phyloP scores from a whole-genome alignment of 2,888 invertebrate species.

The Hypselothyrea guttata region DNA sequence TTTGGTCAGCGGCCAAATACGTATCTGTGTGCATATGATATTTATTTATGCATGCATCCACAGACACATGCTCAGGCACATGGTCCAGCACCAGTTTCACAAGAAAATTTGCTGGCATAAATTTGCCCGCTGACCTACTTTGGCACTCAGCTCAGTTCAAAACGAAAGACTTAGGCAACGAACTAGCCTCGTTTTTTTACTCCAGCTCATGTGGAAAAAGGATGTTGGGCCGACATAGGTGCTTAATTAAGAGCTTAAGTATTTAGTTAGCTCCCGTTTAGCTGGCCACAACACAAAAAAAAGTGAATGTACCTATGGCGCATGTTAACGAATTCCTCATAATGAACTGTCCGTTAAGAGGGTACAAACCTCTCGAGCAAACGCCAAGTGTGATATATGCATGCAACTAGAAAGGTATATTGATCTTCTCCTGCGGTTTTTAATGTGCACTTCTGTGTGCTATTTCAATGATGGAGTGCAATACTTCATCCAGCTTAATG shows the following conservation, averaged over 20 bases:
- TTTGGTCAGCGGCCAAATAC: constrained; percentile 41
- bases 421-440: constrained; percentile 20
- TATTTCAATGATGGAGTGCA: constrained; percentile 39
- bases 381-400: constrained; percentile 46
- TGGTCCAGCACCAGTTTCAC: constrained; percentile 54
- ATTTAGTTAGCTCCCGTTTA: constrained; percentile 49
- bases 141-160: constrained; percentile 40
- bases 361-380: constrained; percentile 31
- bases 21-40: constrained; percentile 50
- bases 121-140: constrained; percentile 56
- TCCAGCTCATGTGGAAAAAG: constrained; percentile 28
- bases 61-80: constrained; percentile 27
- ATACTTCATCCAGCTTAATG: constrained; percentile 26
- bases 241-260: constrained; percentile 69
- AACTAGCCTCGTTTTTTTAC: constrained; percentile 42
- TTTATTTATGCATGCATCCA: constrained; percentile 62
- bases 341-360: constrained; percentile 48
- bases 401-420: constrained; percentile 43
- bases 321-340: constrained; percentile 40
- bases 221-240: constrained; percentile 52
- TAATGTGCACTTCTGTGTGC: constrained; percentile 35
- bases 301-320: constrained; percentile 62
- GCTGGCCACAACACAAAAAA: constrained; percentile 25
- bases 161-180: constrained; percentile 63
- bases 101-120: constrained; percentile 53